These are phyloP conservation scores for Muscicapa adusta DNA, from an alignment of 2,113 vertebrate species.

Conservation along the genomic window DNA sequence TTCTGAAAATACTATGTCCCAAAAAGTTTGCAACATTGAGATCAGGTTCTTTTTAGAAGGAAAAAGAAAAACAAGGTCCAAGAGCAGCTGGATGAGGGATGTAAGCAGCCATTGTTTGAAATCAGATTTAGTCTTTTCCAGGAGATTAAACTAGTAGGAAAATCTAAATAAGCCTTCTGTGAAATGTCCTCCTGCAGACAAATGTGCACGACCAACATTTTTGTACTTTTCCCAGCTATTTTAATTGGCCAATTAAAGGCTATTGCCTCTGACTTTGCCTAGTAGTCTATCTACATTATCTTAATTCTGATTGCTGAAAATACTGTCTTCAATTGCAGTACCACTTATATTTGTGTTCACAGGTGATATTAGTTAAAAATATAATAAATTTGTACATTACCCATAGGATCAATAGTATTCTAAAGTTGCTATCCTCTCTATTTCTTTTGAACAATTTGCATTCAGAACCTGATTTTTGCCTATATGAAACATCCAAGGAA, in stretches of 20 bases:
- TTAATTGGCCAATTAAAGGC: background rate
- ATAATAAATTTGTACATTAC: background rate
- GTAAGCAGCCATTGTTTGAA: background rate
- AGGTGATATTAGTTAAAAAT: background rate
- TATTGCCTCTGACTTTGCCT: background rate
- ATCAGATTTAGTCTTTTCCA: background rate
- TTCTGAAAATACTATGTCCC: slow-evolving; percentile 48
- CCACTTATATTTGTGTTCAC: background rate
- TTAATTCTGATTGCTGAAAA: background rate
- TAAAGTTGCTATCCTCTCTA: background rate
- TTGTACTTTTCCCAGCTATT: background rate
- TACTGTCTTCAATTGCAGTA: background rate
- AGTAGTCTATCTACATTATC: background rate
- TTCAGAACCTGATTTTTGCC: background rate
- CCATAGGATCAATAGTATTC: background rate
- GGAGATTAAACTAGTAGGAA: background rate
- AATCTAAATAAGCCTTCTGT: background rate
- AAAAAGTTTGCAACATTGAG: background rate
- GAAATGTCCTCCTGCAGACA: background rate
- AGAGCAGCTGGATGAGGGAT: background rate
- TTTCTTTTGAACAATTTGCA: background rate
- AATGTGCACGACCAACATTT: background rate
- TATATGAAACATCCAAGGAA: background rate
- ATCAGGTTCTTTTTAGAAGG: background rate
- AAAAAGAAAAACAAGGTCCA: background rate